Evolutionary conservation across 2,113 vertebrate genomes (phyloP).

Genomic region (Malurus cyaneus): DNA sequence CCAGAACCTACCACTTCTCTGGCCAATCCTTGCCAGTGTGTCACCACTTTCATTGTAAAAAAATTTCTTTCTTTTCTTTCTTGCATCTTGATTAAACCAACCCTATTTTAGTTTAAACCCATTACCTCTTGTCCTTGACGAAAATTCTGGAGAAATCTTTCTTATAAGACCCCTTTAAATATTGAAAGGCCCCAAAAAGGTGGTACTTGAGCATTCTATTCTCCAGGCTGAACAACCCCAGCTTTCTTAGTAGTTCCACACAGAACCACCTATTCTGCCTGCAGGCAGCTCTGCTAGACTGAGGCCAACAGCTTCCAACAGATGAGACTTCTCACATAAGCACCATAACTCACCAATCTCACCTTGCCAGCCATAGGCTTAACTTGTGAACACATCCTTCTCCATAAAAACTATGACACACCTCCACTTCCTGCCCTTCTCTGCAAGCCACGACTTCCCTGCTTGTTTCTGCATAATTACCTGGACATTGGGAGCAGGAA

Average conservation of each 20-base stretch:
- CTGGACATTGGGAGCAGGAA: neutral
- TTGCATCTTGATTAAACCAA: neutral
- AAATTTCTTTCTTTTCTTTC: neutral
- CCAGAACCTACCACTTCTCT: neutral
- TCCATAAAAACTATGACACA: fast-evolving
- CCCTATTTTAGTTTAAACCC: neutral
- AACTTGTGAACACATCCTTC: neutral
- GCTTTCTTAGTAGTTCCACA: neutral
- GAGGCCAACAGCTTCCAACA: neutral
- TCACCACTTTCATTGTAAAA: neutral
- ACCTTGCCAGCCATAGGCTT: neutral
- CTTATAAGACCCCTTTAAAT: neutral
- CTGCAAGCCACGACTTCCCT: neutral
- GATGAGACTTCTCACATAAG: neutral
- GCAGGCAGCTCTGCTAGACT: neutral
- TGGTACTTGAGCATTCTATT: neutral
- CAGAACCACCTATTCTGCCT: neutral
- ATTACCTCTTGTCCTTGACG: too few relatives aligned
- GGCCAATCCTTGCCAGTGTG: neutral
- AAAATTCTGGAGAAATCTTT: neutral
- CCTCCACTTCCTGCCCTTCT: neutral
- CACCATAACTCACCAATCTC: fast-evolving
- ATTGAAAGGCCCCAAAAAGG: neutral
- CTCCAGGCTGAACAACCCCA: neutral
- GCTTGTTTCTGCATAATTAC: neutral